These are phyloP conservation scores for Plusia festucae DNA, from an alignment of 2,888 invertebrate species.

Conservation along the genomic window DNA sequence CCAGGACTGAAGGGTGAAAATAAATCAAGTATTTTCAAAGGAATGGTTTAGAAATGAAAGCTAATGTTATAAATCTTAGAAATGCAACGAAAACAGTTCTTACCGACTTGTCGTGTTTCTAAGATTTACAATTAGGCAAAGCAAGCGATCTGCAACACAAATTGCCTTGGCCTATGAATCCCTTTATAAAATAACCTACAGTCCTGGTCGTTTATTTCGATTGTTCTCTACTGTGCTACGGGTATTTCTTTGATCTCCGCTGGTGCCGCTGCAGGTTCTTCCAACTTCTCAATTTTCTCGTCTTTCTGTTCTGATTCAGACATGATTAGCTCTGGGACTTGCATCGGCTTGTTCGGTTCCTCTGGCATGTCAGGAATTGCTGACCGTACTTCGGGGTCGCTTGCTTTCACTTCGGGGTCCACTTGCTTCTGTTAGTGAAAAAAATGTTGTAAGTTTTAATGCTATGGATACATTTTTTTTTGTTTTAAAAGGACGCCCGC, in stretches of 20 bases:
- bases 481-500: no score
- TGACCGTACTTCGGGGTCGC: constrained; percentile 53
- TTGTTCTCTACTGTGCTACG: constrained; percentile 25
- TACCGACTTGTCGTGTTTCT: background rate
- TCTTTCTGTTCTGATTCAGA: constrained; percentile 77
- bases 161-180: background rate
- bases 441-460: background rate
- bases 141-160: background rate
- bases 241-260: constrained; percentile 44
- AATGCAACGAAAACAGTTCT: background rate
- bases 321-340: constrained; percentile 84
- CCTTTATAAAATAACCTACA: constrained; percentile 11
- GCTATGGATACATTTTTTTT: constrained; percentile 55
- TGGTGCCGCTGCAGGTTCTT: constrained; percentile 62
- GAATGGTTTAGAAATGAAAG: background rate
- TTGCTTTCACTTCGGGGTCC: constrained; percentile 65
- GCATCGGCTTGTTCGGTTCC: constrained; percentile 68
- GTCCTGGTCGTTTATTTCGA: constrained; percentile 7
- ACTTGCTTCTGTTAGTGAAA: constrained; percentile 64
- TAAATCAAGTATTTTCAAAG: background rate
- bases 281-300: constrained; percentile 66
- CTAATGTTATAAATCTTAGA: background rate
- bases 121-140: background rate
- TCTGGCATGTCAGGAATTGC: constrained; percentile 62
- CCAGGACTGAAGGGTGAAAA: constrained; percentile 18